Evolutionary conservation across 2,113 vertebrate species (phyloP).

Genomic region (Smithornis capensis): DNA sequence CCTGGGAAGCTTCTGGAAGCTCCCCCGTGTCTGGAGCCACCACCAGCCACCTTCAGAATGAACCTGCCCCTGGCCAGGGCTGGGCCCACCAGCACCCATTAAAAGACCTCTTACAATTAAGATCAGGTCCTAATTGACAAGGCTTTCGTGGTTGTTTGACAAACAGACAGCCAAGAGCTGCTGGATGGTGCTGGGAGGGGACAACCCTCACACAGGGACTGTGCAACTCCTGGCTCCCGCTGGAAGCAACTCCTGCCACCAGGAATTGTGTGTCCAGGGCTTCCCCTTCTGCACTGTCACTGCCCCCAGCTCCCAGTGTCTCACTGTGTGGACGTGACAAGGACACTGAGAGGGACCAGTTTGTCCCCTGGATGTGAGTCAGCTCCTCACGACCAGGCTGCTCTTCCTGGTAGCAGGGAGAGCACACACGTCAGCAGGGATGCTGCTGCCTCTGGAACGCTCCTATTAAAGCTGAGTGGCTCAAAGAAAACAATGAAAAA

Average conservation of each 20-base stretch:
- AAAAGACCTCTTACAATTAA: not conserved
- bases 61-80: not conserved
- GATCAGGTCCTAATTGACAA: no score
- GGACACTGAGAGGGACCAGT: fast-evolving
- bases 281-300: not conserved
- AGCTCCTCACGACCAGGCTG: not conserved
- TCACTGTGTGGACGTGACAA: fast-evolving
- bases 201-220: fast-evolving
- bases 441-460: not conserved
- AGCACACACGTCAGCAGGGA: fast-evolving
- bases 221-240: not conserved
- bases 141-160: no score
- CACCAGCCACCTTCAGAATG: not conserved
- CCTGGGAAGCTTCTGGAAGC: not conserved
- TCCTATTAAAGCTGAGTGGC: not conserved
- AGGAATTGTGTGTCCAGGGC: not conserved
- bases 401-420: not conserved
- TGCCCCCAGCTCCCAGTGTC: not conserved
- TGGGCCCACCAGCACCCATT: no score
- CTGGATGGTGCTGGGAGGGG: not conserved
- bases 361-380: not conserved
- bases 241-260: not conserved
- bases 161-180: not conserved
- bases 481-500: not conserved
- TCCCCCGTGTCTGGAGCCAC: not conserved